These are phyloP conservation scores for Metaphire vulgaris DNA, from an alignment of 1,140 invertebrate genomes.

Conservation along the genomic window DNA sequence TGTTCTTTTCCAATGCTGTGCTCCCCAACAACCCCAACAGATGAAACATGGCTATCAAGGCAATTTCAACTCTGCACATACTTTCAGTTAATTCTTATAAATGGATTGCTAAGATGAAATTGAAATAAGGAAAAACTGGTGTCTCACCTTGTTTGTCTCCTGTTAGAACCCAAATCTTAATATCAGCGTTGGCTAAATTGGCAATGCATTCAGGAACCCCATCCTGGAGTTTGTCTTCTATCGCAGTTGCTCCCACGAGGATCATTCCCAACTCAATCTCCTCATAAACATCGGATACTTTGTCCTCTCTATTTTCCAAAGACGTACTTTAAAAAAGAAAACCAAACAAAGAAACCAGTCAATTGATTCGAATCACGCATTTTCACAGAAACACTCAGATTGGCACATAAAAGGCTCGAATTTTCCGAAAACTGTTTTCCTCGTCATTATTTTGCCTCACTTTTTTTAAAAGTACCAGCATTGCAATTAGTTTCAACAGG, in stretches of 20 bases:
- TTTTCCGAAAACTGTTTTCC: not conserved
- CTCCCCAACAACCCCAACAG: too few species aligned
- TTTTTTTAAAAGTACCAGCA: not conserved
- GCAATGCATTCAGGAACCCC: slow-evolving; percentile 79
- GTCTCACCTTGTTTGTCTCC: slow-evolving; percentile 75
- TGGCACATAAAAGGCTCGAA: not conserved
- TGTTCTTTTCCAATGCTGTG: too few species aligned
- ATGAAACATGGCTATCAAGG: too few species aligned
- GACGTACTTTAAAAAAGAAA: slow-evolving; percentile 63
- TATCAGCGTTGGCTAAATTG: slow-evolving; percentile 74
- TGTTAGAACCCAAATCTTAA: slow-evolving; percentile 83
- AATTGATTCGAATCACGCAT: not conserved
- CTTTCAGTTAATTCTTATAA: too few species aligned
- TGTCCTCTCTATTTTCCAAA: slow-evolving; percentile 66
- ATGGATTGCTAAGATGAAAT: too few species aligned
- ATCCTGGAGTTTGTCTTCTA: slow-evolving; percentile 80
- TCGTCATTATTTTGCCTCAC: not conserved
- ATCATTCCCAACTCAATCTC: slow-evolving; percentile 58
- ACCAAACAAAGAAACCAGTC: slow-evolving; percentile 11
- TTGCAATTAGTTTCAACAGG: not conserved
- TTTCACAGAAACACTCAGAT: not conserved
- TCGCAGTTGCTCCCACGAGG: slow-evolving; percentile 62
- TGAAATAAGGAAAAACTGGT: too few species aligned
- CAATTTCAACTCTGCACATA: too few species aligned
- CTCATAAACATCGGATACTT: slow-evolving; percentile 60